Conservation (phyloP, 2,797 vertebrate genomes). For the Peromyscus nudipes region DNA sequence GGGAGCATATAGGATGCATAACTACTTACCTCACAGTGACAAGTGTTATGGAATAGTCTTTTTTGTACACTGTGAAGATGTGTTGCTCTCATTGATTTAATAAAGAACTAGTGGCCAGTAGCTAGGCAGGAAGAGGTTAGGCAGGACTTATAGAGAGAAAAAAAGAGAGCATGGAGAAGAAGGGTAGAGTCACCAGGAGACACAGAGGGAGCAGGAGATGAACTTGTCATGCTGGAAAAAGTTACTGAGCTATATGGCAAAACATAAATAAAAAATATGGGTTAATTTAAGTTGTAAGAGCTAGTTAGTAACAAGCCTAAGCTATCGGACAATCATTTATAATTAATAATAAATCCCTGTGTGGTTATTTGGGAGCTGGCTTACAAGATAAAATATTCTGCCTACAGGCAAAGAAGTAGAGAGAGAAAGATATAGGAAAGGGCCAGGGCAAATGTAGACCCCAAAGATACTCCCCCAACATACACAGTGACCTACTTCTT, state of each 20-base stretch:
- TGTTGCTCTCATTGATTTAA: neutral
- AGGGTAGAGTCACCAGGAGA: neutral
- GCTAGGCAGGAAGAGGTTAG: neutral
- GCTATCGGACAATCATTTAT: neutral
- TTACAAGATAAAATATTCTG: neutral
- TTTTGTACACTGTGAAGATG: neutral
- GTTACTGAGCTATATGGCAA: neutral
- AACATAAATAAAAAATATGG: neutral
- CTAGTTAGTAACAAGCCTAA: no score
- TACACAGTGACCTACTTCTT: neutral
- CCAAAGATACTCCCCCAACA: neutral
- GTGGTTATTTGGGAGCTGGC: neutral
- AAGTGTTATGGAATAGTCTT: neutral
- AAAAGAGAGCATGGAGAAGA: neutral
- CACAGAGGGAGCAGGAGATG: neutral
- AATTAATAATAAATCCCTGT: neutral
- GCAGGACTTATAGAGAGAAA: no score
- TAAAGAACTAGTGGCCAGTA: neutral
- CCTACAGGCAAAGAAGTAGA: neutral
- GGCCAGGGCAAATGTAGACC: neutral
- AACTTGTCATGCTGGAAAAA: neutral
- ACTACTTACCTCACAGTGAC: neutral
- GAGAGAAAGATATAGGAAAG: neutral
- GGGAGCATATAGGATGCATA: neutral
- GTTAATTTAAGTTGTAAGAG: no score